Evolutionary conservation across 2,113 vertebrate species (phyloP), one percentile per base, ranked within the genome.

Genomic region (Formicarius rufipectus): DNA sequence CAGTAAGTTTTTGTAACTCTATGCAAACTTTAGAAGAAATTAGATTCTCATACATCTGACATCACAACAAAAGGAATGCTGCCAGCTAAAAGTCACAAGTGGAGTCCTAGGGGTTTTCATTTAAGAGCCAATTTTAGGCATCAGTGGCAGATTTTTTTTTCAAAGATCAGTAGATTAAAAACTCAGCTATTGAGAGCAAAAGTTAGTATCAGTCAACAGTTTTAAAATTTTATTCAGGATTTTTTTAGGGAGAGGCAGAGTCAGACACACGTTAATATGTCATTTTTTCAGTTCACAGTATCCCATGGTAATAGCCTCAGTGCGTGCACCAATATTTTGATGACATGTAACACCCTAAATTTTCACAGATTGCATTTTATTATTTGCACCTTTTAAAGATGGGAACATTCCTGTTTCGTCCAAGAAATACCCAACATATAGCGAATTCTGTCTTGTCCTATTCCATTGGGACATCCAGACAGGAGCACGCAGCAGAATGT

Each of bases 171-270:
- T 28, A 75, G 14, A 69, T 50, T 90, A 30, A 83, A 87, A 82
- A 45, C n/a, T 17, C 28, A 69, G 28, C 14, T 39, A 68, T 18
- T 49, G 83, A 33, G 21, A 69, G 22, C 27, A 75, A 68, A 94
- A 67, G 12, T 12, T 14, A 59, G 14, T 8, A 79, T 39, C 47
- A 78, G 35, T 27, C 31, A 77, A 64, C 8, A 84, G 60, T 25
- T 71, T 40, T 3, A 3, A 58, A 24, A 37, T 44, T 85, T 64
- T 73, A 31, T 63, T 74, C 24, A 42, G 25, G 14, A 83, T 68
- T 52, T 44, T 44, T 67, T 15, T 14, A 9, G 8, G 14, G 9
- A 0, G 12, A 7, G 40, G 4, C 1, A 3, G 33, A 44, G 12
- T 45, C 33, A 62, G 24, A 49, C 78, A 52, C 22, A 89, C 67